Evolutionary conservation across 2,797 vertebrate species (phyloP).

Genomic region (Amphiprion clarkii): DNA sequence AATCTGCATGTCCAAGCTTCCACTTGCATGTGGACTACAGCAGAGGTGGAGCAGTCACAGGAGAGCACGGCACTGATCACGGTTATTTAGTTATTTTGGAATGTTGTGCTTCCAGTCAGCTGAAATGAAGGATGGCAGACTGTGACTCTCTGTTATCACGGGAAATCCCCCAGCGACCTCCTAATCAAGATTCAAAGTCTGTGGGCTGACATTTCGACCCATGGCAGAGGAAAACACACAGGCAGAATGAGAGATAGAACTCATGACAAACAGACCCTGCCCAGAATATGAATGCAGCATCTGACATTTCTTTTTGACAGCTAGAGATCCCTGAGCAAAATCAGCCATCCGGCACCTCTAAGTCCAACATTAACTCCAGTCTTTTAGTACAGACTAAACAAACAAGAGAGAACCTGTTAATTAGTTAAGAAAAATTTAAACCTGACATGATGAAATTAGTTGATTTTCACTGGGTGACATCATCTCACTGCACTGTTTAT

Average conservation of each 20-base stretch:
- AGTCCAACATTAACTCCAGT: too few species aligned
- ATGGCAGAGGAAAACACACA: not conserved
- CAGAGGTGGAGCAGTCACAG: not conserved
- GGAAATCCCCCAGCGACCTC: conserved; percentile 34
- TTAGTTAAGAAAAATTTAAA: too few species aligned
- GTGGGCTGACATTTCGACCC: conserved; percentile 16
- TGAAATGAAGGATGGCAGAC: not conserved
- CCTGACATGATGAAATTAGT: too few species aligned
- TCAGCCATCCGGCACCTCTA: not conserved
- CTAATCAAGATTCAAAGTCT: conserved; percentile 40
- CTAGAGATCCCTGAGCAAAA: conserved; percentile 11
- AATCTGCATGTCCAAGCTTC: too few species aligned
- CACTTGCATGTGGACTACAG: too few species aligned
- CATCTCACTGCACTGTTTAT: not conserved
- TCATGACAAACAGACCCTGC: conserved; percentile 12
- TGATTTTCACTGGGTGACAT: too few species aligned
- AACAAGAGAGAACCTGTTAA: too few species aligned
- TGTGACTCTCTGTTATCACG: conserved; percentile 7
- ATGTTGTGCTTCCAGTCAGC: not conserved
- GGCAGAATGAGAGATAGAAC: not conserved
- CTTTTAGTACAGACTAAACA: too few species aligned
- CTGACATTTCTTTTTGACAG: conserved; percentile 57
- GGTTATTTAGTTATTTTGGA: not conserved
- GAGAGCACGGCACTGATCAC: not conserved
- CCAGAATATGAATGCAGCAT: conserved; percentile 24